Evolutionary conservation across 1,140 invertebrate species (phyloP).

Genomic region (Euura lappo): DNA sequence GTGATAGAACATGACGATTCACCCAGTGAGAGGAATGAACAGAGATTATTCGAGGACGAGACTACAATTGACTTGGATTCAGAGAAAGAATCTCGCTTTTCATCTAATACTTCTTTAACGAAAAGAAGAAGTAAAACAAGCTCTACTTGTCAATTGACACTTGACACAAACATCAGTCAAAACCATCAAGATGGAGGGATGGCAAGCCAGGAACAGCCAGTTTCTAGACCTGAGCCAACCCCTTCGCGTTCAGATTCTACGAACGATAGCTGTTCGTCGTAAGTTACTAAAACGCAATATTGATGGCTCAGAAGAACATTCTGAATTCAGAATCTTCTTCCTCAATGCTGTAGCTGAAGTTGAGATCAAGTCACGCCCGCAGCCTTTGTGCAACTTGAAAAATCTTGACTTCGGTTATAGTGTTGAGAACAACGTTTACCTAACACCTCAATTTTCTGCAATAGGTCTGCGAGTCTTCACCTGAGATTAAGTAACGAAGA

Average conservation of each 20-base stretch:
- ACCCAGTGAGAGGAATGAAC: not conserved
- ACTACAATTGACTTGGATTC: not conserved
- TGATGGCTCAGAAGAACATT: too few relatives aligned
- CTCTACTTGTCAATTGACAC: too few relatives aligned
- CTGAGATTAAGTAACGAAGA: not conserved
- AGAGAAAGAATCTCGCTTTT: not conserved
- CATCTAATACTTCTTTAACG: not conserved
- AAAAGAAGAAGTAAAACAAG: not conserved
- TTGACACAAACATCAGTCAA: too few relatives aligned
- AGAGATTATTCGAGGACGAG: not conserved
- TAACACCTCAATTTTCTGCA: too few relatives aligned
- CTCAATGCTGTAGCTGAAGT: constrained; percentile 26
- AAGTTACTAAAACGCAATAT: not conserved
- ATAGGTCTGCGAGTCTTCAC: not conserved
- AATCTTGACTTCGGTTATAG: too few relatives aligned
- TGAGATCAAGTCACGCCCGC: constrained; percentile 23
- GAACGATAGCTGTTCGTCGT: not conserved
- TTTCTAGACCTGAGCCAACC: not conserved
- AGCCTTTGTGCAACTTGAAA: too few relatives aligned
- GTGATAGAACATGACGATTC: not conserved
- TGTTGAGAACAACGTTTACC: too few relatives aligned
- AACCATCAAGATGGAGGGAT: too few relatives aligned
- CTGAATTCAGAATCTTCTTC: constrained; percentile 2
- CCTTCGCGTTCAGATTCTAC: not conserved
- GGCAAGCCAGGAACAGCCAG: too few relatives aligned